Conservation (phyloP, 2,113 vertebrate genomes). For the Perca schrenkii region DNA sequence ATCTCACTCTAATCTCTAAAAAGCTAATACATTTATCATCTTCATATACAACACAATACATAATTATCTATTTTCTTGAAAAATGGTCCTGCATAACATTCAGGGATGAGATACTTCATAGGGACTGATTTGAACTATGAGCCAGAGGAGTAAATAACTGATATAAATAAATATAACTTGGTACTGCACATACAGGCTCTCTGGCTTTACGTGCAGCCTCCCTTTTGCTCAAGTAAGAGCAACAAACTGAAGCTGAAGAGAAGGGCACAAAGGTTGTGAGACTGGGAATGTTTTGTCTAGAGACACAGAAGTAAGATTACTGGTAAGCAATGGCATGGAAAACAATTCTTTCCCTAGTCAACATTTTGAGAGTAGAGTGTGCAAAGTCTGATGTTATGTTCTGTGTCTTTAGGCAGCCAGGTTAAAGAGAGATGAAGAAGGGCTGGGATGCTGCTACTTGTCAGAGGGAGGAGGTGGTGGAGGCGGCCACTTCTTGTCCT, state of each 20-base stretch:
- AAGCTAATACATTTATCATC: neutral
- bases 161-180: neutral
- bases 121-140: neutral
- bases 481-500: neutral
- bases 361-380: conserved; percentile 29
- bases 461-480: conserved; percentile 5
- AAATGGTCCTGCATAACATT: conserved; percentile 36
- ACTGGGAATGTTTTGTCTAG: conserved; percentile 32
- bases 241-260: neutral
- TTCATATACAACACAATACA: conserved; percentile 38
- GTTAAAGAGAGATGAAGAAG: neutral
- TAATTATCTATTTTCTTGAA: conserved; percentile 28
- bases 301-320: neutral
- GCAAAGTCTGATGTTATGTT: conserved; percentile 54
- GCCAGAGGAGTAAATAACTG: neutral
- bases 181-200: neutral
- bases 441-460: conserved; percentile 41
- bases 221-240: conserved; percentile 6
- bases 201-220: neutral
- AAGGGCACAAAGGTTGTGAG: conserved; percentile 25
- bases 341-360: conserved; percentile 51
- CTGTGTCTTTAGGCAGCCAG: conserved; percentile 14
- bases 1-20: neutral
- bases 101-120: neutral
- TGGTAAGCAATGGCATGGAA: conserved; percentile 15